Base-by-base conservation (phyloP, 2,888 invertebrate species). In the Cheilosia impressa region DNA sequence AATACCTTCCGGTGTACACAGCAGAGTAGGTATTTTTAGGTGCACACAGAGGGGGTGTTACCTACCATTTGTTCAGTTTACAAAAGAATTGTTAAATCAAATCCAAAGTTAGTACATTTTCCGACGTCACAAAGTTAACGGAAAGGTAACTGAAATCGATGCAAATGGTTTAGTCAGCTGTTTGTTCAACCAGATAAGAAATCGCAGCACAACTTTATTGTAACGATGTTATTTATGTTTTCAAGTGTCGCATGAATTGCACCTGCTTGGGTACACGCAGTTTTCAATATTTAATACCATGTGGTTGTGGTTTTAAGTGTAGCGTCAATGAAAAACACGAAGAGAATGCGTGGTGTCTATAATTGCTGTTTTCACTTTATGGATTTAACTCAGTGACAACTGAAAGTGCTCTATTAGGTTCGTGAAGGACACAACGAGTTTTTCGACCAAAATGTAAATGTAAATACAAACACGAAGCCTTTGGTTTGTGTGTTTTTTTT, bases 161-260 rank as follows among this genome's bases (percentile, higher is more conserved):
- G 55, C 55, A 13, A 19, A 63, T 38, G 31, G 79, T 84, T 84
- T 65, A 78, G 52, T 79, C 79, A 79, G 78, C 43, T 63, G 57
- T 22, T 66, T 52, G 68, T 9, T 69, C 47, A 22, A n/a, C 38
- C 47, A 66, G 52, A 71, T 63, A 63, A 1, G 17, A 45, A 9
- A 15, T 38, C 10, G 1, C 4, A 41, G 22, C 13, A 31, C 9
- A 34, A 17, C 15, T 41, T 10, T 41, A 22, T 57, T 27, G 6
- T 27, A 27, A 27, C 27, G 27, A 27, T 27, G 6, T 27, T 31
- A 19, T n/a, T n/a, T 15, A 19, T 22, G 15, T n/a, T 13, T 31
- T 45, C 5, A 13, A 43, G n/a, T 15, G 43, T 43, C n/a, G n/a
- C n/a, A n/a, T 43, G 47, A 5, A n/a, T 9, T 17, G 19, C 47